These are phyloP conservation scores for Neoarius graeffei DNA, from an alignment of 2,113 vertebrate species.

Conservation along the genomic window DNA sequence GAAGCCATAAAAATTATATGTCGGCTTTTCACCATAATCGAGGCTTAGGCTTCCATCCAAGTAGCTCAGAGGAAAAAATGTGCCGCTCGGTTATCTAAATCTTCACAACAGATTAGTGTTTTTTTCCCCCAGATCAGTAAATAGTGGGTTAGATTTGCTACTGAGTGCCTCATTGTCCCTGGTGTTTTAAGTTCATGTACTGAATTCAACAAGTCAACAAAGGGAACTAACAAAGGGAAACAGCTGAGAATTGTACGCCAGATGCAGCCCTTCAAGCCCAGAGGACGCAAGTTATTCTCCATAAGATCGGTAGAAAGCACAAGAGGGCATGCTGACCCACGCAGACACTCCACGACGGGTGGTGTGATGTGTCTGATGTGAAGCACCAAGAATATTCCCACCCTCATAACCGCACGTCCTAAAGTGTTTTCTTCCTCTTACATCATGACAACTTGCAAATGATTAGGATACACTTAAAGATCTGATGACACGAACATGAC, in stretches of 20 bases:
- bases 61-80: not conserved
- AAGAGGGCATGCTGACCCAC: not conserved
- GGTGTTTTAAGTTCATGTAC: not conserved
- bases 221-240: not conserved
- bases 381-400: not conserved
- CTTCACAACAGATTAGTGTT: slow-evolving; percentile 14
- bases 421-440: not conserved
- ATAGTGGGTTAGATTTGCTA: not conserved
- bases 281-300: not conserved
- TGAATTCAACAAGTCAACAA: too few species aligned
- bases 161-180: not conserved
- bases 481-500: too few species aligned
- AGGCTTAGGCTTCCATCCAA: not conserved
- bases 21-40: not conserved
- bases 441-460: not conserved
- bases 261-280: not conserved
- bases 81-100: not conserved
- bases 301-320: not conserved
- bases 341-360: not conserved
- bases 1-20: slow-evolving; percentile 1
- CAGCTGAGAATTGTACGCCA: not conserved
- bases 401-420: not conserved
- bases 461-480: too few species aligned
- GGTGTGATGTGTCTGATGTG: not conserved
- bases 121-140: slow-evolving; percentile 1